Base-by-base conservation (phyloP, 1,140 invertebrate genomes). In the Drosophila elegans region DNA sequence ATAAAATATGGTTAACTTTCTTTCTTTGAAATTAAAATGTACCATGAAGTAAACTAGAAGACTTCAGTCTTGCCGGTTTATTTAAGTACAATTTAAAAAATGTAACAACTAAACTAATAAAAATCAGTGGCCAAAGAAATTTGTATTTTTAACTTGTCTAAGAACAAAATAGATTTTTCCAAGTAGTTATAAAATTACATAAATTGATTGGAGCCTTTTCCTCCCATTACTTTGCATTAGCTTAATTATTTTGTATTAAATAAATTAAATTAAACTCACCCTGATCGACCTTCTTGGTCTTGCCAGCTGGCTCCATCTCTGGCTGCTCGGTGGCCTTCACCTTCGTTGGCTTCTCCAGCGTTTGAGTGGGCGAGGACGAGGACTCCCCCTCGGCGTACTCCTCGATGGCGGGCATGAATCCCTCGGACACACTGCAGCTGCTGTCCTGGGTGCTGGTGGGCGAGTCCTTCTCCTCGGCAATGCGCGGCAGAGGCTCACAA, bases 401-500 rank as follows among this genome's bases (percentile, higher is more conserved):
- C 52, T 91, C 90, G 48, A 91, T 91, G 49, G 90, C 91, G 27
- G 91, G 90, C 86, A 91, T 90, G 44, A 91, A 91, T 9, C 89
- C 74, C 27, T 89, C 86, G 21, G 81, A 68, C 6, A 78, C 66
- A 42, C 73, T 86, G 48, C 73, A 84, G 48, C 66, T 74, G 46
- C 63, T 83, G 4, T 86, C 84, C 51, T 84, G 79, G 82, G 93
- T 72, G 60, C 95, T 95, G 0, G 96, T 97, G 0, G 96, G 96
- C 11, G 96, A 97, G 92, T 97, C 96, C 89, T 97, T 97, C 90
- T 97, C 96, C 88, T 97, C 96, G 0, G 96, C 96, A 74, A 96
- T 96, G 61, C 96, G 93, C 3, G 96, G 96, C 45, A 96, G 84
- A 4, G 94, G 83, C 84, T 95, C 94, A 61, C 93, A 93, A 48